These are phyloP conservation scores for Erythrocercus mccallii DNA, from an alignment of 2,113 vertebrate species.

Conservation along the genomic window DNA sequence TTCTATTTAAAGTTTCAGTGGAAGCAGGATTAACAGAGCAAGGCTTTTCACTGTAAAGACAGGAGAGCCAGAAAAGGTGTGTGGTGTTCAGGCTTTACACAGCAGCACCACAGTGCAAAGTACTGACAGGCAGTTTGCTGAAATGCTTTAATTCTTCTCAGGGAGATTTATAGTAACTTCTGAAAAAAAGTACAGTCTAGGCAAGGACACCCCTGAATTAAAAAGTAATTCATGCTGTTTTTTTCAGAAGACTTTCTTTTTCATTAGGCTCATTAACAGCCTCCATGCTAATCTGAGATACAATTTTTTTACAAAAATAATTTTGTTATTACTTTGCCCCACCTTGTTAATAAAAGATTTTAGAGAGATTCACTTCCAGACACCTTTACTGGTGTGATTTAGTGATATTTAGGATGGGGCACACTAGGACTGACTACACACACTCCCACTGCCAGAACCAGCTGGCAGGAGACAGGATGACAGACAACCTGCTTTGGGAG, in stretches of 20 bases:
- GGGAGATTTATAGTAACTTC: not conserved
- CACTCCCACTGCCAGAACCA: not conserved
- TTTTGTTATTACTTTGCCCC: not conserved
- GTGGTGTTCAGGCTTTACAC: fast-evolving
- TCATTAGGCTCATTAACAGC: not conserved
- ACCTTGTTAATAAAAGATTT: not conserved
- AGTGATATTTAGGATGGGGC: not conserved
- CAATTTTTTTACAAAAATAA: not conserved
- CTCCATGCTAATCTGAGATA: not conserved
- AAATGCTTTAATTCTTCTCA: not conserved
- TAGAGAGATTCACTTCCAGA: not conserved
- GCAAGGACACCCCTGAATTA: not conserved
- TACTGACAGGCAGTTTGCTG: fast-evolving
- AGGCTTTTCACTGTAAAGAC: not conserved
- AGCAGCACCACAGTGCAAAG: fast-evolving
- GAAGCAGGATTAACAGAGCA: not conserved
- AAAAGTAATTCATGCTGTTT: not conserved
- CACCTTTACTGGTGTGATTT: not conserved
- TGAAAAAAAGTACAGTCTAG: not conserved
- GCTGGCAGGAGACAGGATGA: fast-evolving
- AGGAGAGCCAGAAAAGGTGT: not conserved
- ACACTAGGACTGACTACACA: not conserved
- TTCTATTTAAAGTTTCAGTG: not conserved
- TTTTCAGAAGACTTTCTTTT: not conserved
- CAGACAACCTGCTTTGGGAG: not conserved